phyloP scores from a whole-genome alignment of 2,797 vertebrate genomes.

The Poeciliopsis infans region DNA sequence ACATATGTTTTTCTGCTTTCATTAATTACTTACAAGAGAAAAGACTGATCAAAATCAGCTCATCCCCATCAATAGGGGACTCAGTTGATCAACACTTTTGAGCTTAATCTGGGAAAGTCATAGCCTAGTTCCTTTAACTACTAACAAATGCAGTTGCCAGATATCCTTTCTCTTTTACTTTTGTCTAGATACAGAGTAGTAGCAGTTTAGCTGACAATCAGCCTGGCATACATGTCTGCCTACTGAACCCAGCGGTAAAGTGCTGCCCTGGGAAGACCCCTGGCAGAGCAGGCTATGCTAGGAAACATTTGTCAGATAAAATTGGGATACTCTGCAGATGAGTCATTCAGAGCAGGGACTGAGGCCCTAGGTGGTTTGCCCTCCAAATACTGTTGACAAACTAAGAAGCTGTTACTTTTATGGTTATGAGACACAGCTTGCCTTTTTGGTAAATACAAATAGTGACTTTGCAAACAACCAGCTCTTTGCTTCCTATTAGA shows the following conservation, averaged over 20 bases:
- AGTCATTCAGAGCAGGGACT: slow-evolving; percentile 32
- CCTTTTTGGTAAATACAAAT: slow-evolving; percentile 26
- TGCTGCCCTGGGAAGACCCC: slow-evolving; percentile 72
- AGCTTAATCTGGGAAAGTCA: slow-evolving; percentile 71
- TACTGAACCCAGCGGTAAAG: slow-evolving; percentile 70
- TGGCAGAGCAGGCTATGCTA: slow-evolving; percentile 49
- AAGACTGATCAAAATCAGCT: slow-evolving; percentile 48
- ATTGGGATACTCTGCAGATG: slow-evolving; percentile 54
- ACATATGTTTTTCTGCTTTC: slow-evolving; percentile 2
- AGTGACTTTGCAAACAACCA: slow-evolving; percentile 18
- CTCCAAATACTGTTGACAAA: slow-evolving; percentile 21
- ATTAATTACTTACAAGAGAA: slow-evolving; percentile 22
- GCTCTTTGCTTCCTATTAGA: background rate
- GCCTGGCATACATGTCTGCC: slow-evolving; percentile 57
- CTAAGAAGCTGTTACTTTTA: slow-evolving; percentile 13
- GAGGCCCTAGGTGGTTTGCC: slow-evolving; percentile 26
- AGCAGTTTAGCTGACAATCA: slow-evolving; percentile 44
- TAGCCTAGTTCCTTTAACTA: slow-evolving; percentile 57
- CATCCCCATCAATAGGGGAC: slow-evolving; percentile 58
- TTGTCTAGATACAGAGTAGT: slow-evolving; percentile 44
- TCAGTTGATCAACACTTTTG: slow-evolving; percentile 51
- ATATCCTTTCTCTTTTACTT: slow-evolving; percentile 56
- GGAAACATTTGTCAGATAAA: slow-evolving; percentile 66
- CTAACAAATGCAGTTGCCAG: slow-evolving; percentile 61
- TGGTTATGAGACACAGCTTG: slow-evolving; percentile 24